Base-by-base conservation (phyloP, 2,113 vertebrate species). In the Pterocles burchelli region DNA sequence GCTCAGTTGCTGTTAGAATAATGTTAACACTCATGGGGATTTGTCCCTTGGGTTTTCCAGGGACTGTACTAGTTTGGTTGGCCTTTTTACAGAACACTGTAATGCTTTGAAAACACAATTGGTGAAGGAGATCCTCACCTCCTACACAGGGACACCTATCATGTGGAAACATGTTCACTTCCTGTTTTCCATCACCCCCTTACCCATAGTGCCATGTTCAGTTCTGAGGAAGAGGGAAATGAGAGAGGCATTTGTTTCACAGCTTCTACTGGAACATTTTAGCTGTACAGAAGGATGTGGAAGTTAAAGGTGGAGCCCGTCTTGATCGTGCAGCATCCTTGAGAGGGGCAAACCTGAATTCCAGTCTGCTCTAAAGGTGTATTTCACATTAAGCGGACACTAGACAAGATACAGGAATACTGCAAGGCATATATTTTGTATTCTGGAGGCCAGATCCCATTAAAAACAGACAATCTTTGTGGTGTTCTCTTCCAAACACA, bases 121-220 rank as follows among this genome's bases (percentile, higher is more conserved):
- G 48, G 28, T 6, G 3, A 54, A 71, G 74, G n/a, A 74, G 46
- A 58, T 38, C 9, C 36, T 62, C 51, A 31, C 20, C 8, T 84
- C 57, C 78, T 71, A 17, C 0, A 1, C 0, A 81, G 57, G 36
- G 31, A 34, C 57, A 67, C 24, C 19, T 52, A 10, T 0, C 0
- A 12, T 19, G 14, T 57, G 54, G 79, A 70, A 73, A 80, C 54
- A 49, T 21, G 8, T 66, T 92, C 1, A 2, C 21, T 92, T 92
- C 82, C 29, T 65, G 8, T 83, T 95, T 68, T 21, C 54, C 71
- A 25, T 20, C 13, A 6, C 22, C 14, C 52, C 33, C 34, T 61
- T 49, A 72, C 43, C 48, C 34, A 19, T 9, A 7, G 31, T 52
- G 33, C 45, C 1, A 0, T 48, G 16, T 24, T 93, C 14, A 1